Conservation (phyloP, 2,888 invertebrate genomes). For the Ophraella communa region DNA sequence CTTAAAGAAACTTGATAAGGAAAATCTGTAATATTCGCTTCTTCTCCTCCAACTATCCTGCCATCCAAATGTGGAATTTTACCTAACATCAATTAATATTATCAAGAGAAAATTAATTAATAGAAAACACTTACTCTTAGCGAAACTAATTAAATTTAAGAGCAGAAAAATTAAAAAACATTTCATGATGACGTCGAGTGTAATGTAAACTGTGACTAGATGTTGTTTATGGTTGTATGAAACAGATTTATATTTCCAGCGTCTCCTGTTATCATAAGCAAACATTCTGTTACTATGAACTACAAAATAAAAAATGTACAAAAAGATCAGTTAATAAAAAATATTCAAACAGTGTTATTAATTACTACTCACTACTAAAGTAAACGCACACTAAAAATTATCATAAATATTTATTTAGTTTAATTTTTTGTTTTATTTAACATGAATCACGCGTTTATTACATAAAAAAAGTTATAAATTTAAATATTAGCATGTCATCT, state of each 20-base stretch:
- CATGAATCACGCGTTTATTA: too few species aligned
- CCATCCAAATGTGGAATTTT: constrained; percentile 27
- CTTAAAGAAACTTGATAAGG: constrained; percentile 40
- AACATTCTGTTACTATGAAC: neutral
- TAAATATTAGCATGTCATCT: neutral
- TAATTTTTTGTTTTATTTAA: too few species aligned
- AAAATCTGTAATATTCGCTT: constrained; percentile 31
- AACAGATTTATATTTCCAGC: constrained; percentile 6
- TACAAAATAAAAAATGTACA: neutral
- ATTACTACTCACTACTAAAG: too few species aligned
- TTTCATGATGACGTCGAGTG: neutral
- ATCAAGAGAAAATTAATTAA: neutral
- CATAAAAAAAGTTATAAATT: neutral
- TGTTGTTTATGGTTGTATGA: neutral
- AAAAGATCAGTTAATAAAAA: neutral
- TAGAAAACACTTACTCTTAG: neutral
- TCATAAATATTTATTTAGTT: too few species aligned
- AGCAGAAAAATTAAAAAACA: neutral
- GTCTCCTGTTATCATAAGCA: constrained; percentile 7
- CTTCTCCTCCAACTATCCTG: constrained; percentile 33
- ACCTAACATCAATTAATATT: neutral
- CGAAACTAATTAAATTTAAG: neutral
- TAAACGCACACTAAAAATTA: too few species aligned
- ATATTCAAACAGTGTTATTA: neutral
- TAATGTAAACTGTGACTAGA: neutral